Evolutionary conservation across 2,113 vertebrate genomes (phyloP).

Genomic region (Mesoclemmys tuberculata): DNA sequence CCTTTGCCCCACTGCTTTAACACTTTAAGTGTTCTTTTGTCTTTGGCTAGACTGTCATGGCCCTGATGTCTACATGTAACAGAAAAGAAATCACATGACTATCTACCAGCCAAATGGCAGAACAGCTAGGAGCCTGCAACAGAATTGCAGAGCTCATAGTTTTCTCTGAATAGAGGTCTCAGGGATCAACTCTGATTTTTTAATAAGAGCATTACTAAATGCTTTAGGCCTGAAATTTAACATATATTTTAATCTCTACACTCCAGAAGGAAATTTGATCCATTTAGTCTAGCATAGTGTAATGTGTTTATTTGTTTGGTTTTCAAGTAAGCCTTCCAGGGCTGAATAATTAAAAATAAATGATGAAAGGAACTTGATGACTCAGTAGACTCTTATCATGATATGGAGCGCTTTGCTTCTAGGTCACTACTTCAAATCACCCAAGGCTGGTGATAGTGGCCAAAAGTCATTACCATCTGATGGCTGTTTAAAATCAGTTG

Average conservation of each 20-base stretch:
- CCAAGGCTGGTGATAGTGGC: background rate
- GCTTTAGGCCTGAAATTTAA: background rate
- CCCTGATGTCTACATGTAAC: background rate
- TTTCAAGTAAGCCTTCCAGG: background rate
- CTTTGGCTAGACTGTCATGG: background rate
- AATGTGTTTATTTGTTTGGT: background rate
- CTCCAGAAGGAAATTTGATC: background rate
- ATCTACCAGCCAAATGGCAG: background rate
- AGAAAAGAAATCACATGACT: background rate
- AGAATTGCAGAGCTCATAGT: background rate
- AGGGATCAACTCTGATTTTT: background rate
- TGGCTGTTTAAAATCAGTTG: background rate
- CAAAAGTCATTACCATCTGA: background rate
- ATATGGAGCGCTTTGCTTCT: background rate
- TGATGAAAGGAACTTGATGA: background rate
- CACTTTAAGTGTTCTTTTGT: background rate
- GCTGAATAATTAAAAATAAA: background rate
- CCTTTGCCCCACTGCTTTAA: background rate
- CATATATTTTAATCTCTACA: background rate
- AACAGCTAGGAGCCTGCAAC: background rate
- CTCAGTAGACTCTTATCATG: background rate
- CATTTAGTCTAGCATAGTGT: background rate
- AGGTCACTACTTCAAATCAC: background rate
- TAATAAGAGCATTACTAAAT: background rate
- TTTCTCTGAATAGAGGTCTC: background rate